A percentile compares a stretch with the other conserved stretches of the same genome.
These are phyloP conservation scores for Junonia oenone DNA, from an alignment of 2,888 invertebrate species.

Conservation along the genomic window DNA sequence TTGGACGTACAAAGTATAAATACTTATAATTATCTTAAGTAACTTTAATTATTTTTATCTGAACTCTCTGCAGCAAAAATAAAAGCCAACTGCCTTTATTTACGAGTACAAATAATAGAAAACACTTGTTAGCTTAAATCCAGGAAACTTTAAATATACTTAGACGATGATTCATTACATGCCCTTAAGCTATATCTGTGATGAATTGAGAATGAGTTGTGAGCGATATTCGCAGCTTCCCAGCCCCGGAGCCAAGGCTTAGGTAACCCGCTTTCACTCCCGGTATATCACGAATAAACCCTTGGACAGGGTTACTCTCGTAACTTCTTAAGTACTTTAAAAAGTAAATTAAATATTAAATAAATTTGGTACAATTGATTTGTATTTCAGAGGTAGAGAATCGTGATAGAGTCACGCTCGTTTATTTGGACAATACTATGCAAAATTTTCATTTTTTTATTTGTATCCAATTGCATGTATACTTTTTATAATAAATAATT, in stretches of 20 bases:
- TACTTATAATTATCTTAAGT: no score
- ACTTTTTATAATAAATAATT: no score
- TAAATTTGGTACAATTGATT: background rate
- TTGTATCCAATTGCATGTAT: no score
- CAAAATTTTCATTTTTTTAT: no score
- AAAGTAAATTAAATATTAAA: background rate
- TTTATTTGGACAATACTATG: no score
- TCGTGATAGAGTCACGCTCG: no score
- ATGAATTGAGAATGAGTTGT: constrained; percentile 20
- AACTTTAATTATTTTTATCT: no score
- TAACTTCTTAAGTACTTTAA: background rate
- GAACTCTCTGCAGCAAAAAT: no score
- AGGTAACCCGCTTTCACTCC: constrained; percentile 39
- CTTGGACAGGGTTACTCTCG: constrained; percentile 15
- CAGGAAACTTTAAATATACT: background rate
- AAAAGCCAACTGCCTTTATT: no score
- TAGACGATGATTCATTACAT: background rate
- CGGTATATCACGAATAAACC: constrained; percentile 36
- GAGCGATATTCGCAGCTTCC: constrained; percentile 31
- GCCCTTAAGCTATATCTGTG: constrained; percentile 8
- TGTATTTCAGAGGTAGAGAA: background rate
- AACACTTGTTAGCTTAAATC: no score
- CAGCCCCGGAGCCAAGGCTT: constrained; percentile 34
- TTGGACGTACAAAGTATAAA: no score
- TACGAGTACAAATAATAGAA: no score